Evolutionary conservation across 2,888 invertebrate genomes (phyloP).

Genomic region (Andrena marginata): DNA sequence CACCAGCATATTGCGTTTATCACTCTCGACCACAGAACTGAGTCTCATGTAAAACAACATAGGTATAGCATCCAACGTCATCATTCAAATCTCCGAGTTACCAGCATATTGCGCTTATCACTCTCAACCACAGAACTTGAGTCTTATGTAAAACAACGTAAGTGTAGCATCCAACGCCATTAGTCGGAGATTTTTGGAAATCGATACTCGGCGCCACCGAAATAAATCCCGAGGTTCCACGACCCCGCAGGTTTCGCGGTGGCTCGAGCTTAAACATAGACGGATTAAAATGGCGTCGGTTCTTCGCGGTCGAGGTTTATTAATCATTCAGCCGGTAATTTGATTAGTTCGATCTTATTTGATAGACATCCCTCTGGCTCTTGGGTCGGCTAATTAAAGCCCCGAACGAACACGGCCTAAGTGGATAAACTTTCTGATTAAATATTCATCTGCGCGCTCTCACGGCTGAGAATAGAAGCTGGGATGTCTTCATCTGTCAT

Average conservation of each 20-base stretch:
- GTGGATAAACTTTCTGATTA: conserved; percentile 66
- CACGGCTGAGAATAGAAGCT: conserved; percentile 35
- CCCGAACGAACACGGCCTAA: conserved; percentile 49
- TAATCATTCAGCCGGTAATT: conserved; percentile 61
- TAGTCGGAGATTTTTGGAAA: background rate
- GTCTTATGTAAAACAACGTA: too few species aligned
- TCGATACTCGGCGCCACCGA: conserved; percentile 7
- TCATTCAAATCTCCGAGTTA: background rate
- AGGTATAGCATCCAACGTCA: background rate
- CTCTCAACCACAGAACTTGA: too few species aligned
- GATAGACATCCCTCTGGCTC: conserved; percentile 39
- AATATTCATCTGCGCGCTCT: conserved; percentile 57
- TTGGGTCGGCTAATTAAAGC: conserved; percentile 60
- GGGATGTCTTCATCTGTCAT: conserved; percentile 40
- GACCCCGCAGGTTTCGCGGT: conserved; percentile 32
- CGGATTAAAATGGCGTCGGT: conserved; percentile 21
- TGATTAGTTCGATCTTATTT: conserved; percentile 37
- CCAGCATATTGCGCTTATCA: too few species aligned
- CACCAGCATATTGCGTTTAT: too few species aligned
- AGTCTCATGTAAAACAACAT: too few species aligned
- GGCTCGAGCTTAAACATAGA: conserved; percentile 38
- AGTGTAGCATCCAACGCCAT: background rate
- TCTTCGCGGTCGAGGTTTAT: conserved; percentile 42
- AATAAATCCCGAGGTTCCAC: conserved; percentile 46
- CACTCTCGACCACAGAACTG: too few species aligned